Base-by-base conservation (phyloP, 2,797 vertebrate genomes). In the Poecilia gillii region DNA sequence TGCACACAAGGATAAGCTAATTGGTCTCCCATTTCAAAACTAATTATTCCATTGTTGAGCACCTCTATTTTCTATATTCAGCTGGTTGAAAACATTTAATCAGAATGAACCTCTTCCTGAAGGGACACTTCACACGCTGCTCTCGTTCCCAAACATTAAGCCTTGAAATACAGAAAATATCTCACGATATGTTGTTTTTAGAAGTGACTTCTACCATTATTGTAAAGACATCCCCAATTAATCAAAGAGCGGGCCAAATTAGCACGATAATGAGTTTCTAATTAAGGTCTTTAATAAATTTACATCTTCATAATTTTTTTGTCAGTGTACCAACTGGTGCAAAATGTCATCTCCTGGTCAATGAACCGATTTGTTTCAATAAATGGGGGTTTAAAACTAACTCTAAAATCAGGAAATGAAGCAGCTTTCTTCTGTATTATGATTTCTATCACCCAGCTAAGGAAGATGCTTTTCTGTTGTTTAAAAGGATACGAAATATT, bases 341-440 rank as follows among this genome's bases (percentile, higher is more conserved):
- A 20, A 70, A 31, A 72, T 74, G 7, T 64, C 16, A 51, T 71
- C 64, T 76, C 20, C 18, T 72, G 71, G 77, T 86, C 55, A 53
- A 79, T 74, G 78, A 76, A 81, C 57, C 14, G 25, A 45, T 43
- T 47, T 72, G 77, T 82, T 9, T 5, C 49, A 78, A 66, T 57
- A 18, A 66, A 75, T 18, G 16, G 73, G 77, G 47, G 12, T 71
- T 83, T 66, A 75, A 87, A 82, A 3, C 73, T 49, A 73, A 64
- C 76, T 55, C 74, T 70, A 71, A 76, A 51, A 51, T n/a, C 73
- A 78, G 33, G 33, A 33, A 33, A 33, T 33, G 33, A 33, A 33
- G 33, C 33, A 33, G 33, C 33, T 33, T 33, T 33, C 33, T 3
- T 33, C 33, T 33, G 33, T 33, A 33, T 33, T 33, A 2, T 33